A percentile compares a stretch with the other conserved stretches of the same genome.
Evolutionary conservation across 2,797 vertebrate species (phyloP).

Genomic region (Pangasius krempfi): DNA sequence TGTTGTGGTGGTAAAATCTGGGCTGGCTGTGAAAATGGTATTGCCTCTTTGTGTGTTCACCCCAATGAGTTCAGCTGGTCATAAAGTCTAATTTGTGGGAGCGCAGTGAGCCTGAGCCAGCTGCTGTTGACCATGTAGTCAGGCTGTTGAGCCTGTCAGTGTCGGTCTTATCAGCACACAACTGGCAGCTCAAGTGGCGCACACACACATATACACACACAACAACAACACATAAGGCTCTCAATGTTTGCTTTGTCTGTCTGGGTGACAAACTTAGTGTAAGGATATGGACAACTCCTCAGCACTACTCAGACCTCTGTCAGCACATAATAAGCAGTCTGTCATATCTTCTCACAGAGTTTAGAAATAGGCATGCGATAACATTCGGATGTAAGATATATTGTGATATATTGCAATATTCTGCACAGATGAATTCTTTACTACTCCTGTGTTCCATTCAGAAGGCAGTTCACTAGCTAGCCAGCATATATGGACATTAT

Average conservation of each 20-base stretch:
- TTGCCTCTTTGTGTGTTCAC: conserved; percentile 27
- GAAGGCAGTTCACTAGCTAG: background rate
- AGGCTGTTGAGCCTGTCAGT: conserved; percentile 86
- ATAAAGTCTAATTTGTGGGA: conserved; percentile 80
- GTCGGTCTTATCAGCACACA: conserved; percentile 87
- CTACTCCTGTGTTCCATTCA: too few species aligned
- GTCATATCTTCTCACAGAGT: background rate
- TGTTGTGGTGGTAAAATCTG: conserved; percentile 6
- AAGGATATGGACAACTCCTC: conserved; percentile 12
- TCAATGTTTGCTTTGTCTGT: conserved; percentile 58
- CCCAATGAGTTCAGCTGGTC: conserved; percentile 46
- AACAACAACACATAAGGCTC: conserved; percentile 15
- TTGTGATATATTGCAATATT: background rate
- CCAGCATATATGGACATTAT: background rate
- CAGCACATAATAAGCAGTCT: background rate
- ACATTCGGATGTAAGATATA: background rate
- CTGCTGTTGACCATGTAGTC: conserved; percentile 87
- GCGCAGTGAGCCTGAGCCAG: conserved; percentile 85
- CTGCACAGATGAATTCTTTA: background rate
- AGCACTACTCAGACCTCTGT: background rate
- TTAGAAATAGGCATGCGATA: background rate
- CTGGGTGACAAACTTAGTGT: conserved; percentile 39
- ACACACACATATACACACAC: background rate
- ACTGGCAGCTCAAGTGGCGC: conserved; percentile 79
- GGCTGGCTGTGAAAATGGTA: conserved; percentile 18